Evolutionary conservation across 2,797 vertebrate genomes (phyloP), one percentile per base, ranked within the genome.

Genomic region (Macropus fuliginosus): DNA sequence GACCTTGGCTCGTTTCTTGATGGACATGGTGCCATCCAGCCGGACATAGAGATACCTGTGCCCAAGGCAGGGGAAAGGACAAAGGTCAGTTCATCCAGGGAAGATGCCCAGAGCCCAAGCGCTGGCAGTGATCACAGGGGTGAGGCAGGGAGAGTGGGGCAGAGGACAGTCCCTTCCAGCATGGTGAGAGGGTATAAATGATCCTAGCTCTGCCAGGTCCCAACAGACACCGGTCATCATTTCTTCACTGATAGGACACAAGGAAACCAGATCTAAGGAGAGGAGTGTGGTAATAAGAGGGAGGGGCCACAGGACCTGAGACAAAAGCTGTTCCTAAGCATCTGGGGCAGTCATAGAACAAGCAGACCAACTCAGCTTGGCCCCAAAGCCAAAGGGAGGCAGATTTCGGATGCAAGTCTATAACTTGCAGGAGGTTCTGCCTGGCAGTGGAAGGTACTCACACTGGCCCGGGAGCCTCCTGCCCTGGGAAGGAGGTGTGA

Each of bases 11-110:
- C 99, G 98, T 98, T 99, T 99, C 98, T 99, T 99, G 97, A 99
- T 99, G 31, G 99, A 99, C 99, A 99, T 99, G 0, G 99, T 99
- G 94, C 99, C 99, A 0, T 99, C 99, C 97, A 99, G 98, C 55
- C 99, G 99, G 62, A 99, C 99, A 50, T 99, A 99, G 4, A 99
- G 98, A 98, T 99, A 99, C 97, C 99, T 99, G 96, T 46, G 54
- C 34, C 29, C 27, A 13, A 28, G 34, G 81, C 27, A 96, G 54
- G 40, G 31, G 89, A 46, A 95, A n/a, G 29, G 66, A 50, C 95
- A 93, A 74, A 97, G 92, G 94, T 95, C 90, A 96, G 92, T 46
- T 55, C 24, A 91, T 91, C 16, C 50, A 95, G 95, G 8, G 94
- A 62, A 96, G 87, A n/a, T 18, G 62, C 59, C 59, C 50, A 97